phyloP scores from a whole-genome alignment of 2,797 vertebrate species.

The Enteromius argenteus region DNA sequence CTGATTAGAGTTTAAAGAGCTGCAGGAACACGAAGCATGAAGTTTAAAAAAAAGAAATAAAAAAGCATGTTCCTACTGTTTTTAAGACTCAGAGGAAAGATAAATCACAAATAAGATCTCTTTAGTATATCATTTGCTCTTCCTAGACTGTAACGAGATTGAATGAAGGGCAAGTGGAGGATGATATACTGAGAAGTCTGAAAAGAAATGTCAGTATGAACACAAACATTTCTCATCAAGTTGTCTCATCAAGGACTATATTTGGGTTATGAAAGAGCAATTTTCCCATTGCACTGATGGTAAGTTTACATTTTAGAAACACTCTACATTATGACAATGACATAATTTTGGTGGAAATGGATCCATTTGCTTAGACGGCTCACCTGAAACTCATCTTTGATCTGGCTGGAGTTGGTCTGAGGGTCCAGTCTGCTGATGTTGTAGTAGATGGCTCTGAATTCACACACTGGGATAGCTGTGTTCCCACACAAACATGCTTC shows the following conservation, averaged over 20 bases:
- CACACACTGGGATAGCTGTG: conserved; percentile 95
- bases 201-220: neutral
- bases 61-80: neutral
- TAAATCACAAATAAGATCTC: neutral
- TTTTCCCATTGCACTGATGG: neutral
- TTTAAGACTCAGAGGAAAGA: neutral
- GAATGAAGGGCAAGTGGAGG: neutral
- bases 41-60: neutral
- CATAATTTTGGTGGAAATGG: neutral
- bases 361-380: neutral
- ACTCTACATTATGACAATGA: neutral
- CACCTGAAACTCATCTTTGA: conserved; percentile 99
- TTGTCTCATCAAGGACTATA: neutral
- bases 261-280: neutral
- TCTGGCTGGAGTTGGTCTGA: conserved; percentile 98
- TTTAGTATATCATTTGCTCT: conserved; percentile 1
- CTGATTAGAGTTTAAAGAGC: conserved; percentile 14
- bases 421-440: conserved; percentile 96
- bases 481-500: conserved; percentile 97
- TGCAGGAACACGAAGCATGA: conserved; percentile 1
- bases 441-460: conserved; percentile 96
- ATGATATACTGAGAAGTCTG: neutral
- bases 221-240: neutral
- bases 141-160: conserved; percentile 1
- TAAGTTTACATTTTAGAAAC: neutral